These are phyloP conservation scores for Cochlearius cochlearius DNA, from an alignment of 2,113 vertebrate genomes.

Conservation along the genomic window DNA sequence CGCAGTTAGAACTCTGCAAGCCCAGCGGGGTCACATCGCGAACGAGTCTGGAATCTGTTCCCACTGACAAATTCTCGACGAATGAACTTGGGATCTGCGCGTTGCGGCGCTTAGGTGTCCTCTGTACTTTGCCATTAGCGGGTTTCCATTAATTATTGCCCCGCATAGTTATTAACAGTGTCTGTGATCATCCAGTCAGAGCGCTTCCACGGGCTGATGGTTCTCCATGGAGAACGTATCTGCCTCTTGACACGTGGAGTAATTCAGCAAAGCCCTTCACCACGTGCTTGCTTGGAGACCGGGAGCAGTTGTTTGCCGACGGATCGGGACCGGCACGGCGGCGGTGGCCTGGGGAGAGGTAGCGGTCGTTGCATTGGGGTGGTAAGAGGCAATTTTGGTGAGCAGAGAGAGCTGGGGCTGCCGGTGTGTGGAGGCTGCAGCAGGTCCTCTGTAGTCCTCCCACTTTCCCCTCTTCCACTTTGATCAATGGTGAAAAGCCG, in stretches of 20 bases:
- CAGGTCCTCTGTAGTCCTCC: not conserved
- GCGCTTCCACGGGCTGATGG: not conserved
- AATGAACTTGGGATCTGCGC: not conserved
- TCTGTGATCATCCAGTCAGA: not conserved
- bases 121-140: fast-evolving
- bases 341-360: fast-evolving
- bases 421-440: not conserved
- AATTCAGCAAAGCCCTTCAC: not conserved
- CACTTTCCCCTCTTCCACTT: not conserved
- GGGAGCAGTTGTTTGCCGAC: fast-evolving
- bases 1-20: not conserved
- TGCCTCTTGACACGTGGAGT: not conserved
- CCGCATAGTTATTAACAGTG: not conserved
- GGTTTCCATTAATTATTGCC: not conserved
- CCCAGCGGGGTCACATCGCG: fast-evolving
- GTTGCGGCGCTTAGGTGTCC: not conserved
- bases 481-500: not conserved
- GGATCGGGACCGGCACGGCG: fast-evolving
- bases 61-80: not conserved
- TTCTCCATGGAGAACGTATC: not conserved
- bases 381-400: not conserved
- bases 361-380: fast-evolving
- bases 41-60: not conserved
- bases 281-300: not conserved
- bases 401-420: not conserved